phyloP scores from a whole-genome alignment of 1,140 invertebrate species.

The Aphaenogaster floridana region DNA sequence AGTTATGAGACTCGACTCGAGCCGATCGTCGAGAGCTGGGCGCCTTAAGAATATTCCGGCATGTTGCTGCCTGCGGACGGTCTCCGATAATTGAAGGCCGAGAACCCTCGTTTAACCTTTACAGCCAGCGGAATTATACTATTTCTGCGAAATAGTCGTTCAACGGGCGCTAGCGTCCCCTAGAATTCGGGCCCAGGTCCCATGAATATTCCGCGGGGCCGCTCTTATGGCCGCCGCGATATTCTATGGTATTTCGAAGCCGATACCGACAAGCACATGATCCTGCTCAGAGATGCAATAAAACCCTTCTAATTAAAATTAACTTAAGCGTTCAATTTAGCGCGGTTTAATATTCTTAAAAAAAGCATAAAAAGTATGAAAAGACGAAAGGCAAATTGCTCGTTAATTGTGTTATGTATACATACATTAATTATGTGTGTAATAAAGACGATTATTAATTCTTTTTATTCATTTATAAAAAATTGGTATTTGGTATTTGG shows the following conservation, averaged over 20 bases:
- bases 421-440: not conserved
- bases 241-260: not conserved
- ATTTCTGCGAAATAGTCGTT: slow-evolving; percentile 62
- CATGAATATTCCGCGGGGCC: slow-evolving; percentile 40
- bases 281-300: not conserved
- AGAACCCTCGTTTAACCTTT: slow-evolving; percentile 73
- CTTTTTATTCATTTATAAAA: not conserved
- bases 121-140: slow-evolving; percentile 63
- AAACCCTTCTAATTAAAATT: slow-evolving; percentile 43
- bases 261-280: not conserved
- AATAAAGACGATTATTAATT: not conserved
- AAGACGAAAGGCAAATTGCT: not conserved
- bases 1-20: slow-evolving; percentile 43
- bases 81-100: slow-evolving; percentile 68
- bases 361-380: not conserved
- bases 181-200: slow-evolving; percentile 5
- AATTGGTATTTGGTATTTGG: not conserved
- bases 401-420: not conserved
- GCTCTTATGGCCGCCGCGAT: slow-evolving; percentile 43
- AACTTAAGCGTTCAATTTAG: not conserved
- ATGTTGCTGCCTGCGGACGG: slow-evolving; percentile 44
- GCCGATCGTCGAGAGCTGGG: slow-evolving; percentile 26
- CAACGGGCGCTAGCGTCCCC: slow-evolving; percentile 5
- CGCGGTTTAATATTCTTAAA: not conserved
- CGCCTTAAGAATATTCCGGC: slow-evolving; percentile 60